Conservation (phyloP, 2,888 invertebrate genomes). For the Heliconius ethilla region DNA sequence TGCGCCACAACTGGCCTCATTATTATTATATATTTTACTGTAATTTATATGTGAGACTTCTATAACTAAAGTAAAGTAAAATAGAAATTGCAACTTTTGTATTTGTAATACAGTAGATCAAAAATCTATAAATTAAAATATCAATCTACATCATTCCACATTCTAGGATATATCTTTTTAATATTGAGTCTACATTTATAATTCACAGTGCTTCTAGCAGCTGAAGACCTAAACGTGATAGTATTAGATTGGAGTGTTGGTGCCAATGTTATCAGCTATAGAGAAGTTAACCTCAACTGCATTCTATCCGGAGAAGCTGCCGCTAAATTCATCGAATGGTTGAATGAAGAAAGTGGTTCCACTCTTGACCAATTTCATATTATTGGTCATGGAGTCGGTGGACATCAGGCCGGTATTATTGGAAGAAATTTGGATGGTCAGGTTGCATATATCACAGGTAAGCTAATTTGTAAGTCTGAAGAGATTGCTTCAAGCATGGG, state of each 20-base stretch:
- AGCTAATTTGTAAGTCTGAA: conserved; percentile 37
- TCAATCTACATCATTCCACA: too few species aligned
- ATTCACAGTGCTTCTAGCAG: conserved; percentile 57
- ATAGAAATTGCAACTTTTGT: too few species aligned
- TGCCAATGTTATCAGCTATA: conserved; percentile 53
- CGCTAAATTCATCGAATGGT: conserved; percentile 62
- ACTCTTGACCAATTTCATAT: conserved; percentile 59
- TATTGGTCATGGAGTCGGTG: conserved; percentile 65
- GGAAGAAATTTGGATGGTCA: conserved; percentile 59
- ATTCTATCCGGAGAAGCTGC: conserved; percentile 59
- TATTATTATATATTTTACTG: too few species aligned
- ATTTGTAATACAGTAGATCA: background rate
- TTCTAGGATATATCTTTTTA: too few species aligned
- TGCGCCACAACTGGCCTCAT: too few species aligned
- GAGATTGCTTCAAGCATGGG: background rate
- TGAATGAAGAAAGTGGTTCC: conserved; percentile 55
- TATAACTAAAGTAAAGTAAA: too few species aligned
- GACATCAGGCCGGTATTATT: conserved; percentile 65
- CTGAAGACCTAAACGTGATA: conserved; percentile 66
- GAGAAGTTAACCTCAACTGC: conserved; percentile 57
- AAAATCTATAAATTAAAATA: too few species aligned
- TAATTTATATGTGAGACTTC: too few species aligned
- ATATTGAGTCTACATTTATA: background rate
- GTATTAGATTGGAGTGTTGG: conserved; percentile 68
- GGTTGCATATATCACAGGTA: conserved; percentile 65